Base-by-base conservation (phyloP, 2,113 vertebrate species). In the Chinchilla lanigera region DNA sequence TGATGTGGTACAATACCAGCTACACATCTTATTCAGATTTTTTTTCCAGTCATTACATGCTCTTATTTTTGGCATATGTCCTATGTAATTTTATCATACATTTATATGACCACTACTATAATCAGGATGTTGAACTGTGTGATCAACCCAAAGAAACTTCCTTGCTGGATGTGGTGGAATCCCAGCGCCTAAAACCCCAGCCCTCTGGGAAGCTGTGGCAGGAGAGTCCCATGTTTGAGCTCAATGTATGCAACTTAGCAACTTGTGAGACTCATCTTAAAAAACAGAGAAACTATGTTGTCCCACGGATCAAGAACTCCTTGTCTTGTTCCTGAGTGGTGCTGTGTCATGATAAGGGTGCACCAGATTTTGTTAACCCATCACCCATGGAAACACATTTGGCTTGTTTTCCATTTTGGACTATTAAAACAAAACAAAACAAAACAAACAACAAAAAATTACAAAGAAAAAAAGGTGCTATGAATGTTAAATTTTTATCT, bases 261-360 rank as follows among this genome's bases (percentile, higher is more conserved):
- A 41, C 69, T 73, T 24, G 69, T 73, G 38, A 41, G 69, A 20
- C 4, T 35, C 35, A 9, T 67, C 61, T 30, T 38, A 22, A 65
- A 41, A 71, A 38, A 73, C 1, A 73, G 20, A 71, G 22, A 41
- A 38, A n/a, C 26, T 60, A 24, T 11, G 26, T 24, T 44, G 8
- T 8, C 56, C 28, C 28, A 0, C 0, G 13, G n/a, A 6, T 26
- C 69, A 50, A 4, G 5, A 7, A 50, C 60, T 33, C 26, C 24
- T 7, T 5, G n/a, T 82, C 30, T 20, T n/a, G n/a, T 69, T 54
- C 50, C 35, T 38, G 9, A n/a, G 3, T 44, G 30, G 35, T 47
- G 9, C 26, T 33, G 17, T 16, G 26, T 61, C 54, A 14, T 35
- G 52, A 30, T 13, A 26, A 58, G 65, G 44, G 10, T 35, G 26